phyloP scores from a whole-genome alignment of 2,888 invertebrate species.

The Drosophila mercatorum region DNA sequence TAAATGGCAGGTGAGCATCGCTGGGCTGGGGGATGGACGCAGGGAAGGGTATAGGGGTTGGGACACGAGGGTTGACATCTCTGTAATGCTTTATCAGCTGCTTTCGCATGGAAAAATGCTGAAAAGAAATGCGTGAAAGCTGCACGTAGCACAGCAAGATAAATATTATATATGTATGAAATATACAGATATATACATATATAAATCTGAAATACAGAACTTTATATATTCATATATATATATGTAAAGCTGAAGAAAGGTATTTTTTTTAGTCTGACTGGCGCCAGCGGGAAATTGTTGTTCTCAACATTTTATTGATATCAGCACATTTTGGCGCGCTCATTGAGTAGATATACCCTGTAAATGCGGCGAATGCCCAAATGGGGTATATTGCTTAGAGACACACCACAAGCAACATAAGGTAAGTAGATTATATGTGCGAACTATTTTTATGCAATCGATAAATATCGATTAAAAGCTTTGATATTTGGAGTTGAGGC shows the following conservation, averaged over 20 bases:
- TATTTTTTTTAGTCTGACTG: slow-evolving; percentile 1
- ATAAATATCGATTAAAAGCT: background rate
- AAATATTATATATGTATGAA: slow-evolving; percentile 16
- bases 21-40: background rate
- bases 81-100: slow-evolving; percentile 61
- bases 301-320: slow-evolving; percentile 22
- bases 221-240: background rate
- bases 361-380: background rate
- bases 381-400: background rate
- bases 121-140: slow-evolving; percentile 22
- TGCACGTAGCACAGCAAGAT: slow-evolving; percentile 56
- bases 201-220: background rate
- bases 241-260: slow-evolving; percentile 21
- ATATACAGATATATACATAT: background rate
- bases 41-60: background rate
- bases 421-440: too few species aligned
- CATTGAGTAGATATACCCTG: slow-evolving; percentile 11
- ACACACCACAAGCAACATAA: too few species aligned
- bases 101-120: slow-evolving; percentile 35
- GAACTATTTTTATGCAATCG: background rate
- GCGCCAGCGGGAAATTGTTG: slow-evolving; percentile 13
- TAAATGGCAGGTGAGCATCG: slow-evolving; percentile 55
- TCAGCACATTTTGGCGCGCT: slow-evolving; percentile 22
- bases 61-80: background rate
- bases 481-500: too few species aligned